These are phyloP conservation scores for Mesorhabditis sp. DNA, from an alignment of 2,888 invertebrate genomes.

Conservation along the genomic window DNA sequence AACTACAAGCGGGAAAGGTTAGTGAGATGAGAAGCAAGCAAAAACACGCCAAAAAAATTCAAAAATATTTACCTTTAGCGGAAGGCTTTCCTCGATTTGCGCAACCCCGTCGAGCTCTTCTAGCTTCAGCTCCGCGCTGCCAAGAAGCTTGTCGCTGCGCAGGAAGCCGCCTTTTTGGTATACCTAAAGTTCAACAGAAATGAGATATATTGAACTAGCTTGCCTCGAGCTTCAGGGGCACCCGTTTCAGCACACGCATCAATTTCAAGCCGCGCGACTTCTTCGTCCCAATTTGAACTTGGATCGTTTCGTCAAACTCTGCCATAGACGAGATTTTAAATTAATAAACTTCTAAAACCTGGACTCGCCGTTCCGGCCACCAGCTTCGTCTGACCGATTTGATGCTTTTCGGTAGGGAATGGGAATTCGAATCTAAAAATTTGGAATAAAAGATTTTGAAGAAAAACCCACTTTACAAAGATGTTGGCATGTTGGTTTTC, in stretches of 20 bases:
- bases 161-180: constrained; percentile 84
- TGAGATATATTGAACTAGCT: background rate
- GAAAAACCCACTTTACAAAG: constrained; percentile 22
- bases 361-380: constrained; percentile 83
- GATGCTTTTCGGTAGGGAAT: constrained; percentile 73
- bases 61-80: constrained; percentile 46
- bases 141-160: constrained; percentile 79
- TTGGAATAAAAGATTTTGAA: no score
- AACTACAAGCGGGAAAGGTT: no score
- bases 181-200: constrained; percentile 62
- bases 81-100: constrained; percentile 73
- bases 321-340: background rate
- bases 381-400: constrained; percentile 73
- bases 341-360: constrained; percentile 59
- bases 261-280: constrained; percentile 64
- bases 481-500: constrained; percentile 36
- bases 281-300: constrained; percentile 34
- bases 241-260: constrained; percentile 80
- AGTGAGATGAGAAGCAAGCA: no score
- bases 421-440: constrained; percentile 81
- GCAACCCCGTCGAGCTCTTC: constrained; percentile 83
- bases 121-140: constrained; percentile 77
- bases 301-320: constrained; percentile 39
- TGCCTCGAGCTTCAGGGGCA: constrained; percentile 80
- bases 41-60: constrained; percentile 9